Conservation (phyloP, 1,140 invertebrate genomes). For the Pogonus chalceus region DNA sequence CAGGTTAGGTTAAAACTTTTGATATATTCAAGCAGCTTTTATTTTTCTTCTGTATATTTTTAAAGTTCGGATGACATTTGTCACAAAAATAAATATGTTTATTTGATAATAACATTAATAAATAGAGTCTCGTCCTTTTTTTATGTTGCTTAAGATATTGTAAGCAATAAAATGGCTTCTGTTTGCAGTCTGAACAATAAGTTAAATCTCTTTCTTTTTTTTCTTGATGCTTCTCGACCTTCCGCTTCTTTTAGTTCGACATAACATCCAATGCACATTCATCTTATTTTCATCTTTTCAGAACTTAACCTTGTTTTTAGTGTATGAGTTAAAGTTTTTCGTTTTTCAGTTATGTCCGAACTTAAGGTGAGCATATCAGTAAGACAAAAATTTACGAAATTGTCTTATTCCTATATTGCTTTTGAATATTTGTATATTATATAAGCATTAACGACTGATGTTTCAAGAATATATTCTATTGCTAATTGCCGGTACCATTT, state of each 20-base stretch:
- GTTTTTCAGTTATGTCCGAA: neutral
- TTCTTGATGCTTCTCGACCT: neutral
- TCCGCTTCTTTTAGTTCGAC: no score
- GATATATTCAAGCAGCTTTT: no score
- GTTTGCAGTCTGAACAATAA: no score
- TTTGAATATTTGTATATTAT: neutral
- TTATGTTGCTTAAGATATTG: no score
- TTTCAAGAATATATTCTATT: neutral
- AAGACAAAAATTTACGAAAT: neutral
- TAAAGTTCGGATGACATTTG: no score
- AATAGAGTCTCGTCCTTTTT: no score
- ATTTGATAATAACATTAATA: no score
- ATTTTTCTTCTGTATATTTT: no score
- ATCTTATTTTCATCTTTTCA: neutral
- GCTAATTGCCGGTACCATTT: neutral
- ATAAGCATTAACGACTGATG: neutral
- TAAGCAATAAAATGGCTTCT: no score
- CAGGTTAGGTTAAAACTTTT: no score
- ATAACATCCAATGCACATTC: neutral
- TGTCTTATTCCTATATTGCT: neutral
- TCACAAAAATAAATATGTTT: no score
- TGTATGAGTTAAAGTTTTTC: neutral
- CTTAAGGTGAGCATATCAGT: neutral
- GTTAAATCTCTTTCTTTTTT: neutral
- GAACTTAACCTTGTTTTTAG: neutral